These are phyloP conservation scores for Galbula dea DNA, from an alignment of 2,113 vertebrate genomes.

Conservation along the genomic window DNA sequence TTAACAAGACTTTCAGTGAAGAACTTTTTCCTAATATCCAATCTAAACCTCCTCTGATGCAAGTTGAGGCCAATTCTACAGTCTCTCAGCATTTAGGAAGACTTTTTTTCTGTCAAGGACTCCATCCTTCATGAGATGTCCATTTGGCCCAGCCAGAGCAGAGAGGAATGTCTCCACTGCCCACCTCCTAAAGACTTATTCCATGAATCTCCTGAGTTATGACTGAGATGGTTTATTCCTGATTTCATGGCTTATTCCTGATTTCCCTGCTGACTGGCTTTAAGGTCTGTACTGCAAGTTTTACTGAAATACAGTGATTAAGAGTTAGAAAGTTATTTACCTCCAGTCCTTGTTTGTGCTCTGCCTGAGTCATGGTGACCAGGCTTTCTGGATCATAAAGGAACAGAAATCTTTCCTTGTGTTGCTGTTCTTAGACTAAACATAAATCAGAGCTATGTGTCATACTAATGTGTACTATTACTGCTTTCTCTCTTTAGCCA, in stretches of 20 bases:
- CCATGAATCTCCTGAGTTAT: background rate
- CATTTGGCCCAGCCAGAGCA: background rate
- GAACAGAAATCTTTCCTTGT: background rate
- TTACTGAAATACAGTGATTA: background rate
- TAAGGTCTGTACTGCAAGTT: background rate
- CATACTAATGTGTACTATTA: too few species aligned
- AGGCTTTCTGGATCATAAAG: background rate
- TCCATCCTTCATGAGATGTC: background rate
- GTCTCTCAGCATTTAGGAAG: background rate
- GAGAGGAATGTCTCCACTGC: background rate
- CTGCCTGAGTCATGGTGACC: background rate
- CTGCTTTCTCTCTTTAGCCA: background rate
- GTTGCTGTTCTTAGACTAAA: background rate
- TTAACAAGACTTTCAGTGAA: too few species aligned
- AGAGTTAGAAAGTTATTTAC: background rate
- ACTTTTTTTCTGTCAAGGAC: background rate
- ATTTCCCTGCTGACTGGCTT: background rate
- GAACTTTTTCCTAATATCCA: too few species aligned
- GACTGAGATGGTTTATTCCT: background rate
- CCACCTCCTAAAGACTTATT: background rate
- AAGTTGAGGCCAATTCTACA: too few species aligned
- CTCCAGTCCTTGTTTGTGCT: background rate
- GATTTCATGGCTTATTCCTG: too few species aligned
- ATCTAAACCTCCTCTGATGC: too few species aligned
- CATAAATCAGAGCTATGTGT: background rate